Evolutionary conservation across 2,113 vertebrate genomes (phyloP), one percentile per base, ranked within the genome.

Genomic region (Synchiropus splendidus): DNA sequence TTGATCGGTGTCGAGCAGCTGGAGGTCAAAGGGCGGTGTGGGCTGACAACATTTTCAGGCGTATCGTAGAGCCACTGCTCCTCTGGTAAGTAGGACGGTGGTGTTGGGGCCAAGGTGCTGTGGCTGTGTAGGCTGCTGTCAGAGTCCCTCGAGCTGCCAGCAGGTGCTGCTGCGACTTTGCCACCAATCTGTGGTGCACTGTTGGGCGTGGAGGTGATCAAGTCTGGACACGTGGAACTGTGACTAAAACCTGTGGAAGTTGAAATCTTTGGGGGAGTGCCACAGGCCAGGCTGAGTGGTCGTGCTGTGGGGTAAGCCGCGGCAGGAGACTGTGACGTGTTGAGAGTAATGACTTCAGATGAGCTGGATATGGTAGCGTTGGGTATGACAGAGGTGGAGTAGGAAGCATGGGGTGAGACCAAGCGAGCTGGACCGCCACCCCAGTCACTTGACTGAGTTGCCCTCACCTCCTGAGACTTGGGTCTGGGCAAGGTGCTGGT

Each of bases 321-420:
- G 18, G 37, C 54, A 0, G 55, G 45, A 6, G 62, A 58, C 65
- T 67, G 51, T 64, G 82, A 70, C 1, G 84, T 75, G 16, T 89
- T 87, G 49, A 97, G 88, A 45, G 76, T 41, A 0, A 97, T 85
- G 6, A 97, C 80, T 63, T 97, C 90, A 0, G 90, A 81, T 12
- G 90, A 91, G 39, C 81, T 83, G 0, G 88, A 88, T 9, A 95
- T 45, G 0, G 89, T 91, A 54, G 93, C 91, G 5, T 95, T 94
- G 40, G 94, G 91, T 67, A 94, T 92, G 70, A 90, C 18, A 13
- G 86, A 91, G 0, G 89, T 92, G 36, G 91, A 90, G 58, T 91
- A 92, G 12, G 88, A 70, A 0, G 89, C 88, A 14, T 91, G 89
- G 36, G 93, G 92, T 10, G 90, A 97, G 12, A 94, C 90, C 33